phyloP scores from a whole-genome alignment of 1,140 invertebrate species.

The Aphaenogaster floridana region DNA sequence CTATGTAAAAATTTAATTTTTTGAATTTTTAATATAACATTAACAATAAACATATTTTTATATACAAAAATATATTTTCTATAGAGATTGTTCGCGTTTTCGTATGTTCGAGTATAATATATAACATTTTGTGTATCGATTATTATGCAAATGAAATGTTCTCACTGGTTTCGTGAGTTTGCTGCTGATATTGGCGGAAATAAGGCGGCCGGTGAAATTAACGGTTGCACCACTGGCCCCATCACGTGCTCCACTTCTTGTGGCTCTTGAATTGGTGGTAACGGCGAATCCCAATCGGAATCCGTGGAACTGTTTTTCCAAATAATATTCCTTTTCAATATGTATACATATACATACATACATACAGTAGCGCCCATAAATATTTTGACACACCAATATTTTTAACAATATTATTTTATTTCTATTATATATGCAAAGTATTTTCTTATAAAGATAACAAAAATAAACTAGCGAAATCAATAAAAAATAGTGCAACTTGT shows the following conservation, averaged over 20 bases:
- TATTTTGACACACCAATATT: too few species aligned
- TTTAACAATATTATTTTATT: too few species aligned
- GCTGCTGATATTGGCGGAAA: slow-evolving; percentile 80
- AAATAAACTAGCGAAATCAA: too few species aligned
- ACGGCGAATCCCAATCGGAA: slow-evolving; percentile 81
- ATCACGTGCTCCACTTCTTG: slow-evolving; percentile 80
- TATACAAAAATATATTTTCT: too few species aligned
- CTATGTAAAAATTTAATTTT: too few species aligned
- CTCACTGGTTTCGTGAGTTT: slow-evolving; percentile 72
- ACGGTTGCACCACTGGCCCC: slow-evolving; percentile 80
- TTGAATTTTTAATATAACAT: too few species aligned
- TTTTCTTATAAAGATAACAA: too few species aligned
- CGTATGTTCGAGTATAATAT: not conserved
- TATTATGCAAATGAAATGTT: slow-evolving; percentile 31
- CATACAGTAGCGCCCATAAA: too few species aligned
- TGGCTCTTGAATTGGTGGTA: slow-evolving; percentile 81
- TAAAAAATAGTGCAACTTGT: too few species aligned
- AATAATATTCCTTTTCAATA: not conserved
- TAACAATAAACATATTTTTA: too few species aligned
- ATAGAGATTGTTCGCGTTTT: not conserved
- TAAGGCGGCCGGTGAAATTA: slow-evolving; percentile 79
- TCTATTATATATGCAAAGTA: too few species aligned
- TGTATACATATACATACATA: not conserved
- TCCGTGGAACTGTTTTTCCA: slow-evolving; percentile 78
- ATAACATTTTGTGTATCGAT: not conserved